Evolutionary conservation across 2,113 vertebrate genomes (phyloP).

Genomic region (Myotis brandtii): DNA sequence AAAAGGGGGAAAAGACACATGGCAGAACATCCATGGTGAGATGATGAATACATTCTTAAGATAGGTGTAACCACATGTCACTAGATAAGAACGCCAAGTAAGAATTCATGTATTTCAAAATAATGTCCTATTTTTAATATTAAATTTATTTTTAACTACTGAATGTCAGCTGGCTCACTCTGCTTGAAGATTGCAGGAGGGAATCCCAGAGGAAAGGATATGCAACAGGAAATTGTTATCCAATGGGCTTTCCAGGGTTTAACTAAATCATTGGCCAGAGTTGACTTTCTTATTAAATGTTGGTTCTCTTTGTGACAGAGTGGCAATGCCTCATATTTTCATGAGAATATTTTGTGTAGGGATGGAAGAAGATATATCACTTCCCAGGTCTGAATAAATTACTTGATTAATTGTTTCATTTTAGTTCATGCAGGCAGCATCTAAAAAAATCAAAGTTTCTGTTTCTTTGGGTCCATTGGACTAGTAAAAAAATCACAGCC

Average conservation of each 20-base stretch:
- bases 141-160: constrained; percentile 41
- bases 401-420: constrained; percentile 44
- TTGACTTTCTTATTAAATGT: constrained; percentile 33
- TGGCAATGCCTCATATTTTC: constrained; percentile 2
- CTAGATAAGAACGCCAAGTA: not conserved
- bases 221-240: constrained; percentile 51
- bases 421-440: not conserved
- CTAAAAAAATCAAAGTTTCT: constrained; percentile 1
- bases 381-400: constrained; percentile 27
- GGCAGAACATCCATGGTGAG: not conserved
- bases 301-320: constrained; percentile 16
- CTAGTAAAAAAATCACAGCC: not conserved
- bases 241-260: constrained; percentile 17
- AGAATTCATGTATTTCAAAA: constrained; percentile 10
- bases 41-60: not conserved
- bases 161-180: not conserved
- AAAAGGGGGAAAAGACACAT: not conserved
- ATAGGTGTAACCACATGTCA: not conserved
- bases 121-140: not conserved
- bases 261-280: not conserved
- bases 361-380: not conserved
- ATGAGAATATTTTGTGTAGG: not conserved
- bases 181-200: not conserved
- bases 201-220: constrained; percentile 41
- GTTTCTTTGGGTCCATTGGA: constrained; percentile 30